These are phyloP conservation scores for Smittia aterrima DNA, from an alignment of 2,888 invertebrate species.

Conservation along the genomic window DNA sequence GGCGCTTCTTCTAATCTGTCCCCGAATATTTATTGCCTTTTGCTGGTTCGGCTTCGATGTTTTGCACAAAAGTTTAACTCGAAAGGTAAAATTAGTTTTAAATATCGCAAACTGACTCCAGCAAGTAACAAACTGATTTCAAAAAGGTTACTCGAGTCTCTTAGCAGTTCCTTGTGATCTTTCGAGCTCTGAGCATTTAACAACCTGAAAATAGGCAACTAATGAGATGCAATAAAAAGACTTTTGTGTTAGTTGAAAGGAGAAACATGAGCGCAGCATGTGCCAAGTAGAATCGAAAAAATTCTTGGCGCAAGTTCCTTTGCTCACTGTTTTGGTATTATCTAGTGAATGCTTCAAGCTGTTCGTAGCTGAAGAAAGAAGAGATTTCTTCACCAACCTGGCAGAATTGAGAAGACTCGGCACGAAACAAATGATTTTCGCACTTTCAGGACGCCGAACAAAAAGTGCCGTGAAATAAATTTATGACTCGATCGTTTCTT, in stretches of 20 bases:
- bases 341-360: conserved; percentile 17
- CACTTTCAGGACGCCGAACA: neutral
- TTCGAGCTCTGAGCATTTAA: neutral
- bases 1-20: conserved; percentile 38
- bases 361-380: conserved; percentile 2
- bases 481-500: conserved; percentile 12
- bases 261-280: conserved; percentile 32
- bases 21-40: too few relatives aligned
- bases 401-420: neutral
- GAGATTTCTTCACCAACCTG: conserved; percentile 2
- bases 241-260: conserved; percentile 16
- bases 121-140: too few relatives aligned
- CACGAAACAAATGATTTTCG: conserved; percentile 1
- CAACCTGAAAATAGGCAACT: conserved; percentile 38
- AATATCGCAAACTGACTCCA: too few relatives aligned
- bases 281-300: neutral
- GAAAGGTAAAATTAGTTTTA: too few relatives aligned
- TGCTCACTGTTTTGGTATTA: conserved; percentile 33
- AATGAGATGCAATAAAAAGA: conserved; percentile 40
- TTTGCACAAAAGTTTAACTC: neutral
- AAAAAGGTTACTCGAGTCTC: too few relatives aligned
- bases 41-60: neutral
- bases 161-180: too few relatives aligned
- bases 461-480: conserved; percentile 11
- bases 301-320: conserved; percentile 23